These are phyloP conservation scores for Drosophila chauvacae DNA, from an alignment of 1,140 invertebrate species.

Conservation along the genomic window DNA sequence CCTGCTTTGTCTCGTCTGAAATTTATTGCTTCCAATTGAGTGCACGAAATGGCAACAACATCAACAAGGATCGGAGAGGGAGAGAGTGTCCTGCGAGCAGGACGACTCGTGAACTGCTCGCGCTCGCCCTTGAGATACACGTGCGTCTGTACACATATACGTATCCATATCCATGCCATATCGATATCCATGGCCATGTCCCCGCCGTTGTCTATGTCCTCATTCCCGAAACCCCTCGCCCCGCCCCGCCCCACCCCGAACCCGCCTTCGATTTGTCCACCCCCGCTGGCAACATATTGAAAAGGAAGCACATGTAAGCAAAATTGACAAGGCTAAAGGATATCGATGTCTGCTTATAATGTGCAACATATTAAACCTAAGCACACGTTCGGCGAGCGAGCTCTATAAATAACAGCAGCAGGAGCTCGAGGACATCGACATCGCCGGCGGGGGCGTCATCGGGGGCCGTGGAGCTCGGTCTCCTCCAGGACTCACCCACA, in stretches of 20 bases:
- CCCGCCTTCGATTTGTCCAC: constrained; percentile 3
- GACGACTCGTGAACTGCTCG: constrained; percentile 69
- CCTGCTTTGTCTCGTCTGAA: constrained; percentile 63
- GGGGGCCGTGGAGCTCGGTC: constrained; percentile 5
- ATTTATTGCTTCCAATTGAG: constrained; percentile 85
- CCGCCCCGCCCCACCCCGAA: not conserved
- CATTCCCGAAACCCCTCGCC: constrained; percentile 16
- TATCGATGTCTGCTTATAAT: constrained; percentile 85
- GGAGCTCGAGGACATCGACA: constrained; percentile 25
- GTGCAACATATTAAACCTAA: constrained; percentile 84
- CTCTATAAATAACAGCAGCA: constrained; percentile 82
- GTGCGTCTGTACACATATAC: constrained; percentile 56
- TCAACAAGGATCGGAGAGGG: constrained; percentile 37
- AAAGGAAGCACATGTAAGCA: constrained; percentile 82
- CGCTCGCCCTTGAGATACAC: constrained; percentile 81
- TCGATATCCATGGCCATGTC: constrained; percentile 12
- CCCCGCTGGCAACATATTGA: constrained; percentile 70
- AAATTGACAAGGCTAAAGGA: constrained; percentile 84
- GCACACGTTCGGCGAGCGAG: constrained; percentile 66
- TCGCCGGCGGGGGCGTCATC: not conserved
- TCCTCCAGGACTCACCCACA: constrained; percentile 37
- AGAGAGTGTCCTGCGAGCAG: constrained; percentile 9
- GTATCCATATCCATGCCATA: constrained; percentile 34
- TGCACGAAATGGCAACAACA: constrained; percentile 70
- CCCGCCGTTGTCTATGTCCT: constrained; percentile 37